Base-by-base conservation (phyloP, 1,140 invertebrate species). In the Batillaria attramentaria region DNA sequence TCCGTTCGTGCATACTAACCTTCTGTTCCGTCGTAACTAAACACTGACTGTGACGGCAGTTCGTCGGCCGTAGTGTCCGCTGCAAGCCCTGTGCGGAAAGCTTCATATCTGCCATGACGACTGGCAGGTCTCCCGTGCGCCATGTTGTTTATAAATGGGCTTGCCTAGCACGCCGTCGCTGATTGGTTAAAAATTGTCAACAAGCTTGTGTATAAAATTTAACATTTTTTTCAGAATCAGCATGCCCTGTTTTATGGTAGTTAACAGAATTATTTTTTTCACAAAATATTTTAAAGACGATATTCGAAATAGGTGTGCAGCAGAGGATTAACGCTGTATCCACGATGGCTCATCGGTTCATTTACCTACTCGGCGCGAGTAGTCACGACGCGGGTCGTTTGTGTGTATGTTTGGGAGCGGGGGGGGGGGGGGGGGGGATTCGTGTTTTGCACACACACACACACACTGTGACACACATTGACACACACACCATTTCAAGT, bases 91-190 rank as follows among this genome's bases (percentile, higher is more conserved):
- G 31, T 65, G 20, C 57, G 73, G 37, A 62, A 75, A 18, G 57
- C 73, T 39, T 62, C 73, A 54, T 62, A 75, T 75, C 50, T 75
- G 4, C 73, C 73, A 62, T 75, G 73, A 31, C 73, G 73, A 75
- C 73, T 75, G 28, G 57, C 73, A 8, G 73, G 57, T 10, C 73
- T 57, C n/a, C 73, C 73, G 54, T 75, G 73, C 54, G 73, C 73
- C 73, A 75, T 75, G 41, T 75, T 75, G 73, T 75, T 75, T 75
- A 75, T 39, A 75, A 75, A 57, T 75, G 73, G n/a, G 57, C 73
- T 42, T 8, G 4, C 0, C 5, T 20, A 13, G 3, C 28, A 20
- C 5, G 46, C 0, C 42, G 24, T 3, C n/a, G 5, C 10, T 75
- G 73, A 65, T 75, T 75, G 73, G 73, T 10, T 65, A 3, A 42